These are phyloP conservation scores for Microcaecilia unicolor DNA, from an alignment of 2,797 vertebrate genomes.

Conservation along the genomic window DNA sequence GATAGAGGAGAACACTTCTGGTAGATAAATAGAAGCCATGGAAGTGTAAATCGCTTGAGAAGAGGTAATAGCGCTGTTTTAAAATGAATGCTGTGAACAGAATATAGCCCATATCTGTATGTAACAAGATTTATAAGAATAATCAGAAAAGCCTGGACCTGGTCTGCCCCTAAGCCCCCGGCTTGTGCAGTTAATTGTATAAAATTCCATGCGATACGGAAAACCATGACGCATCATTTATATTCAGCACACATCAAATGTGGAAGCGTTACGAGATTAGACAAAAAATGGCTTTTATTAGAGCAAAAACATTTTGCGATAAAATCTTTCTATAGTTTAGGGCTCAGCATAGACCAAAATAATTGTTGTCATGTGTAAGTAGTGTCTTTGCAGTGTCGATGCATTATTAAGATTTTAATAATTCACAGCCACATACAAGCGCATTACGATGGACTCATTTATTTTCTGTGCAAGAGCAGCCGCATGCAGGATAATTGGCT, in stretches of 20 bases:
- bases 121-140: conserved; percentile 59
- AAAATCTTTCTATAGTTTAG: conserved; percentile 51
- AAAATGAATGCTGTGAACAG: conserved; percentile 41
- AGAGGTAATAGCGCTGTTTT: no score
- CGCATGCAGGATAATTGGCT: no score
- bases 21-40: no score
- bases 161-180: conserved; percentile 53
- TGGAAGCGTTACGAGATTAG: conserved; percentile 72
- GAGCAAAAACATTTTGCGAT: conserved; percentile 55
- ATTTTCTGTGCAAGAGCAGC: no score
- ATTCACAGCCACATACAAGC: conserved; percentile 53
- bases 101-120: conserved; percentile 43
- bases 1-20: no score
- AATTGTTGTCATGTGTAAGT: conserved; percentile 67
- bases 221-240: conserved; percentile 57
- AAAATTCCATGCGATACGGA: conserved; percentile 55
- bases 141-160: conserved; percentile 49
- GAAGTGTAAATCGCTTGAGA: no score
- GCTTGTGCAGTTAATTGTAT: conserved; percentile 56
- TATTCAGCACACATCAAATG: conserved; percentile 56
- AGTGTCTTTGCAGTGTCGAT: conserved; percentile 58
- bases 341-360: conserved; percentile 40
- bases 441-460: no score
- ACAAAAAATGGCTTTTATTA: conserved; percentile 51
- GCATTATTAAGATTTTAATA: conserved; percentile 59